Evolutionary conservation across 1,140 invertebrate species (phyloP).

Genomic region (Chironomus tepperi): DNA sequence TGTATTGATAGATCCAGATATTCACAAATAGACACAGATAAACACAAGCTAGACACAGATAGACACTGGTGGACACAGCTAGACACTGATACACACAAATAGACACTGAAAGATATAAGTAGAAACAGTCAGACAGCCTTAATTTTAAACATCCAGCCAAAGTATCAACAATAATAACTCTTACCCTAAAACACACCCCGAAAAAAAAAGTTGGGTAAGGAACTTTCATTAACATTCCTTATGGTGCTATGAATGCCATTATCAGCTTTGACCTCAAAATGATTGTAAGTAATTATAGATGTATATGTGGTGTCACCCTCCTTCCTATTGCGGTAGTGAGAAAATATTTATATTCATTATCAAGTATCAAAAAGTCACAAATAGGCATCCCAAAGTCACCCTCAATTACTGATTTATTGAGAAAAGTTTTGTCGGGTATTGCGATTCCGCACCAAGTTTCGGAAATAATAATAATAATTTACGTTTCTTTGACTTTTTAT

Average conservation of each 20-base stretch:
- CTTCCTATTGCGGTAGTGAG: neutral
- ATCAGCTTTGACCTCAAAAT: neutral
- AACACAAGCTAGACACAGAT: no score
- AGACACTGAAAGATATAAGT: no score
- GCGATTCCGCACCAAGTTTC: neutral
- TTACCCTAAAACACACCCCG: no score
- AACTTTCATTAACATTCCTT: conserved; percentile 9
- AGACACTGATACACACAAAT: no score
- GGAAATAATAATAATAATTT: conserved; percentile 19
- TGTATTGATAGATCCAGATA: no score
- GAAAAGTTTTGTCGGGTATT: neutral
- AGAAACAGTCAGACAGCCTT: no score
- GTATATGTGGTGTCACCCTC: neutral
- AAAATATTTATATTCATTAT: conserved; percentile 21
- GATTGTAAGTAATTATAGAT: neutral
- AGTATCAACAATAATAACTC: no score
- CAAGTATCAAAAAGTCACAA: neutral
- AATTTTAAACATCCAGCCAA: no score
- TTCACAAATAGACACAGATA: no score
- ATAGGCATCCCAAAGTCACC: neutral
- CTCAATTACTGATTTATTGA: conserved; percentile 11
- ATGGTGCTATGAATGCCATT: neutral
- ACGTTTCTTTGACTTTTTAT: neutral
- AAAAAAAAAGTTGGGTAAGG: no score
- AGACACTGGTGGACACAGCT: no score